Evolutionary conservation across 2,888 invertebrate genomes (phyloP), one percentile per base, ranked within the genome.

Genomic region (Lepeophtheirus nordmannii): DNA sequence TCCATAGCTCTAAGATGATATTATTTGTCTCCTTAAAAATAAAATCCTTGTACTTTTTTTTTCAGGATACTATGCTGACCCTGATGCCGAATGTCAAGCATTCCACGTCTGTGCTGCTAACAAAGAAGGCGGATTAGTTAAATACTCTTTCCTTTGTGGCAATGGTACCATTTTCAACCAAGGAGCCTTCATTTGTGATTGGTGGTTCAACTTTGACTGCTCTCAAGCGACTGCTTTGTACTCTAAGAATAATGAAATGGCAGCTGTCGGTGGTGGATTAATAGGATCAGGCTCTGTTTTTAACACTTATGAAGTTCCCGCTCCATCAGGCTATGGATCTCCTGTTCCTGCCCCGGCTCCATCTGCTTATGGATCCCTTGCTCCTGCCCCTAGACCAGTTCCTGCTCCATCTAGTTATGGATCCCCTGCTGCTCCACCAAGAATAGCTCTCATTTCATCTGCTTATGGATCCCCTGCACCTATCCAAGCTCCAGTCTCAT

Each of bases 181-280:
- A 78, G 84, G 85, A 71, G 88, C 89, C 74, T 80, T 90, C 69
- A 89, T 89, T 73, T 90, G 90, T 78, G 90, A 90, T 78, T 90
- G 90, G 90, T 90, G 89, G 89, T 89, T 88, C 78, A 89, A 89
- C 79, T 89, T 89, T 71, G 88, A 89, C 76, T 90, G 90, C 75
- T 84, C 85, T 68, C 84, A 85, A 69, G 84, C 89, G 0, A 83
- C 86, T 0, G 84, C 83, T 22, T 82, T 85, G 64, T 90, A 89
- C 76, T 82, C 81, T 65, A 79, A 89, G 65, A 91, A 91, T 73
- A 85, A 85, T 60, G 85, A 46, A 46, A 46, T 46, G 1, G 53
- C 53, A 5, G 53, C 53, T n/a, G 30, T 7, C 30, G 30, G 3
- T 30, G 30, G 30, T 30, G 53, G 53, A 46, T 46, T 46, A 17